Conservation (phyloP, 2,797 vertebrate genomes). For the Hippoglossus hippoglossus region DNA sequence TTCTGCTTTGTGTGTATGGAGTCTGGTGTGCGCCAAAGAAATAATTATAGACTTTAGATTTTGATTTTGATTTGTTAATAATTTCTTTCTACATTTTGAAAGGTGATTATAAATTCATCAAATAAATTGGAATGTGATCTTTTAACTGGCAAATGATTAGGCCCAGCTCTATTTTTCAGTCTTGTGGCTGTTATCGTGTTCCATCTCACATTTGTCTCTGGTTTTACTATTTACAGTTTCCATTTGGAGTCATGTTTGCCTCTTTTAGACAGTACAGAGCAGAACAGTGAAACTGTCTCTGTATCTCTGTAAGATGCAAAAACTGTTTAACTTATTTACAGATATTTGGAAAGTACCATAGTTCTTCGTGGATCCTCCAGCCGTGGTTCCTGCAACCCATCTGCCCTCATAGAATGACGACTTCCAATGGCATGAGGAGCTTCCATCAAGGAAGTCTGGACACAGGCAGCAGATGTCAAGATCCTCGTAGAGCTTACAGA, state of each 20-base stretch:
- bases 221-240: too few species aligned
- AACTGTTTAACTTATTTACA: not conserved
- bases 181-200: too few species aligned
- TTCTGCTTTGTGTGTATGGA: not conserved
- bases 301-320: too few species aligned
- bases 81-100: not conserved
- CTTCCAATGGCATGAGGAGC: slow-evolving; percentile 83
- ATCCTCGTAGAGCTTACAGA: slow-evolving; percentile 80
- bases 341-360: slow-evolving; percentile 7
- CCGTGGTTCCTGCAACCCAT: slow-evolving; percentile 88
- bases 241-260: too few species aligned
- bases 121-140: not conserved
- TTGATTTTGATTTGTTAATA: not conserved
- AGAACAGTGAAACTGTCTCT: too few species aligned
- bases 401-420: slow-evolving; percentile 79
- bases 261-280: too few species aligned
- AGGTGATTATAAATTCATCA: too few species aligned
- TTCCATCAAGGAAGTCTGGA: slow-evolving; percentile 85
- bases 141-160: not conserved
- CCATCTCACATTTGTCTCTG: too few species aligned
- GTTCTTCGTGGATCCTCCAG: slow-evolving; percentile 81
- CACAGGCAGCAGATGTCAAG: slow-evolving; percentile 88
- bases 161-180: not conserved
- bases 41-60: not conserved
- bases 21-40: too few species aligned